Conservation (phyloP, 2,797 vertebrate species). For the Sparus aurata region DNA sequence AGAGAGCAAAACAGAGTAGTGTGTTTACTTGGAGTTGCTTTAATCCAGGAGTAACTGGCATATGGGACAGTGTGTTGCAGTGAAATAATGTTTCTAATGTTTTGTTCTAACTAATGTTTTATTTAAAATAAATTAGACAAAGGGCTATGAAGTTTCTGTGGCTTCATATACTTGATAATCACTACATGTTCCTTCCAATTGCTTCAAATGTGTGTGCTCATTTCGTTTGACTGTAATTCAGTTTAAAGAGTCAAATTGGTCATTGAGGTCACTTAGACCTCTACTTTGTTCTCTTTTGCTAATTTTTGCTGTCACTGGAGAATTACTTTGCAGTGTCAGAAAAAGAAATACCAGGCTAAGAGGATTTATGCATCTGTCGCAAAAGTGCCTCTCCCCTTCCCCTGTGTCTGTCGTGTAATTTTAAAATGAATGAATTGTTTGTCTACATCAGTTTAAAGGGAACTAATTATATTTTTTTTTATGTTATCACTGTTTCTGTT, state of each 20-base stretch:
- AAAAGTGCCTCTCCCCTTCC: conserved; percentile 1
- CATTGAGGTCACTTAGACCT: conserved; percentile 13
- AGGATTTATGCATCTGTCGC: conserved; percentile 2
- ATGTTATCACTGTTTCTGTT: neutral
- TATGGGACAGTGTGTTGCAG: no score
- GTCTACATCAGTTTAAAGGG: neutral
- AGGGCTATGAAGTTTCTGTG: neutral
- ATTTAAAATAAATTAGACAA: neutral
- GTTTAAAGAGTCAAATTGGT: neutral
- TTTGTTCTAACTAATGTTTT: no score
- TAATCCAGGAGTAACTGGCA: no score
- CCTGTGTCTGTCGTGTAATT: neutral
- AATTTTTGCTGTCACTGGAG: neutral
- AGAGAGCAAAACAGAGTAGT: no score
- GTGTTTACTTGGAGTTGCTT: no score
- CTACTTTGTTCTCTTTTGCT: neutral
- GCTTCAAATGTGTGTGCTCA: neutral
- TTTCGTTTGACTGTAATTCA: neutral
- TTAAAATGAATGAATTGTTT: neutral
- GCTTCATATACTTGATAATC: neutral
- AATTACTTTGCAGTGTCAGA: conserved; percentile 9
- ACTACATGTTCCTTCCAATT: neutral
- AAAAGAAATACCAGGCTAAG: neutral
- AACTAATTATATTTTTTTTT: no score
- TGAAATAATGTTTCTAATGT: no score